Conservation (phyloP, 2,888 invertebrate species). For the Dromius quadrimaculatus region DNA sequence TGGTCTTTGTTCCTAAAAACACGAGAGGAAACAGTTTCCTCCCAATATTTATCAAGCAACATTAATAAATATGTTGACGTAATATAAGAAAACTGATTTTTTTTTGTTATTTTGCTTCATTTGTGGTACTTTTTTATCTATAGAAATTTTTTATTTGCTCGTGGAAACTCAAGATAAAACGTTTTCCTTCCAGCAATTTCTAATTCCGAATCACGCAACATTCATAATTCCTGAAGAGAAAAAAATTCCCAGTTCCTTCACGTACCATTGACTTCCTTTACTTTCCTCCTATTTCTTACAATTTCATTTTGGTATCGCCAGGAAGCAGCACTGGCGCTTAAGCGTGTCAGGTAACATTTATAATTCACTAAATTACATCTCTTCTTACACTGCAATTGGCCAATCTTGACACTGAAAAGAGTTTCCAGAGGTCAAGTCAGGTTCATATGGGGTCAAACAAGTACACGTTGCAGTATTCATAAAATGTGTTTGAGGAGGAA, state of each 20-base stretch:
- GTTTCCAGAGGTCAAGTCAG: slow-evolving; percentile 9
- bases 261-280: not conserved
- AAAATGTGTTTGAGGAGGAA: slow-evolving; percentile 10
- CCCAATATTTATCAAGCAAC: too few species aligned
- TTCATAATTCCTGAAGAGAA: not conserved
- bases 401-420: not conserved
- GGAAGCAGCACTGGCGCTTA: not conserved
- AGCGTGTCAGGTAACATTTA: slow-evolving; percentile 6
- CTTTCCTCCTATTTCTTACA: not conserved
- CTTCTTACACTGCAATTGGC: slow-evolving; percentile 1
- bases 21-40: too few species aligned
- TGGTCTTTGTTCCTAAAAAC: too few species aligned
- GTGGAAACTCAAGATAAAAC: too few species aligned
- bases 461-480: slow-evolving; percentile 21
- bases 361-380: slow-evolving; percentile 36
- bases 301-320: slow-evolving; percentile 12
- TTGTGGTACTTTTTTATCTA: too few species aligned
- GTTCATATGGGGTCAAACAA: slow-evolving; percentile 22
- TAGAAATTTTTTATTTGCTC: too few species aligned
- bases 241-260: not conserved
- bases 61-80: too few species aligned
- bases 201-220: too few species aligned
- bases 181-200: too few species aligned
- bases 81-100: too few species aligned
- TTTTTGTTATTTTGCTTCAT: too few species aligned